These are phyloP conservation scores for Anoplophora glabripennis DNA, from an alignment of 1,140 invertebrate genomes.

Conservation along the genomic window DNA sequence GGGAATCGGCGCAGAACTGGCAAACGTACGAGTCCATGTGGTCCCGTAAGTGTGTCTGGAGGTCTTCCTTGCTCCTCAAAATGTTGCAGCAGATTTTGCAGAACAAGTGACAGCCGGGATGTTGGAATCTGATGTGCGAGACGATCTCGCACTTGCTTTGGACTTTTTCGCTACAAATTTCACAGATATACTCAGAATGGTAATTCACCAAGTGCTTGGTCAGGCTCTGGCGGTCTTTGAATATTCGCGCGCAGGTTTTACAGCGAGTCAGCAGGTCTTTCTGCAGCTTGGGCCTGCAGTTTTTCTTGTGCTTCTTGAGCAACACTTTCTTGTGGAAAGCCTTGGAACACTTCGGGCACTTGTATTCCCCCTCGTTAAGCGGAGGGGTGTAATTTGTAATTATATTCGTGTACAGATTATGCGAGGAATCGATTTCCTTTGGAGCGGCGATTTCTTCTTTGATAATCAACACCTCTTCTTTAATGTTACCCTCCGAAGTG, in stretches of 20 bases:
- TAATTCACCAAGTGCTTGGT: constrained; percentile 58
- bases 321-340: constrained; percentile 55
- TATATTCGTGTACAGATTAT: constrained; percentile 45
- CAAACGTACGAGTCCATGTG: constrained; percentile 58
- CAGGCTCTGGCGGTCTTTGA: constrained; percentile 57
- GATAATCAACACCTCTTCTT: not conserved
- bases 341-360: constrained; percentile 57
- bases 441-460: constrained; percentile 22
- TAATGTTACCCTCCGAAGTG: not conserved
- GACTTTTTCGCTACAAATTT: constrained; percentile 56
- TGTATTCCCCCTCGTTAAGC: constrained; percentile 51
- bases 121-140: constrained; percentile 58
- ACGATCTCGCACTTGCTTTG: constrained; percentile 58
- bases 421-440: constrained; percentile 42
- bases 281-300: constrained; percentile 50
- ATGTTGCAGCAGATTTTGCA: constrained; percentile 56
- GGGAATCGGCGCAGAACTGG: constrained; percentile 60
- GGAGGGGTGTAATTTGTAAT: constrained; percentile 47
- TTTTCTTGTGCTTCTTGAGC: constrained; percentile 57
- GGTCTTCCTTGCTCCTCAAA: constrained; percentile 56
- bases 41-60: constrained; percentile 55
- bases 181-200: constrained; percentile 56
- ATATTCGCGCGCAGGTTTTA: constrained; percentile 57
- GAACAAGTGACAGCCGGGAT: constrained; percentile 56
- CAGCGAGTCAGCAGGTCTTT: constrained; percentile 57